Conservation (phyloP, 2,797 vertebrate genomes). For the Amazona finschi region DNA sequence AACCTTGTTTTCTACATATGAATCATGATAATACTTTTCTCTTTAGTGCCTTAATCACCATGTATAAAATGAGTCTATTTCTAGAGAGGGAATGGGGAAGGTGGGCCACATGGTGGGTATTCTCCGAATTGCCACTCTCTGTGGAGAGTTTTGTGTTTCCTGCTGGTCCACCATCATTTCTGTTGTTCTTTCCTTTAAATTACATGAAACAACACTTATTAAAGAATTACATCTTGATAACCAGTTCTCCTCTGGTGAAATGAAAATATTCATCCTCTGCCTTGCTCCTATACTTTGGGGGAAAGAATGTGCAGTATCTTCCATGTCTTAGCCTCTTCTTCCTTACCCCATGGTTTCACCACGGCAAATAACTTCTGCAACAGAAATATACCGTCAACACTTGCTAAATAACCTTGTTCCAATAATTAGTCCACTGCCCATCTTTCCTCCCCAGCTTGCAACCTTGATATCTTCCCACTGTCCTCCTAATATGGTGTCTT, state of each 20-base stretch:
- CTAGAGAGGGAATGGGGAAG: constrained; percentile 1
- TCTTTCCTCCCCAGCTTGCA: background rate
- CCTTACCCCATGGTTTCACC: background rate
- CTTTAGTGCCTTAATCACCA: constrained; percentile 39
- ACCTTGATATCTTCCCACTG: background rate
- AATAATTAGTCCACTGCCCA: background rate
- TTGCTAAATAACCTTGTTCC: background rate
- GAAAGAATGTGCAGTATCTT: background rate
- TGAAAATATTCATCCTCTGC: background rate
- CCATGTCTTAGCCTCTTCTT: background rate
- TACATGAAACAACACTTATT: background rate
- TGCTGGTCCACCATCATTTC: background rate
- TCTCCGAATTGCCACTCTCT: constrained; percentile 1
- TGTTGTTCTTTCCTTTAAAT: constrained; percentile 9
- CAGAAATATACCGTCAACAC: background rate
- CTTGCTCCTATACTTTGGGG: background rate
- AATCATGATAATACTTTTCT: constrained; percentile 59
- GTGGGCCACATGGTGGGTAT: background rate
- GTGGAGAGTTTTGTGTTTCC: background rate
- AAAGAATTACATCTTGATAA: constrained; percentile 21
- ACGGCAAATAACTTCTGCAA: background rate
- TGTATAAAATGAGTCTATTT: constrained; percentile 13
- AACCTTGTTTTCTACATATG: constrained; percentile 71
- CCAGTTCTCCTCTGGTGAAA: background rate
- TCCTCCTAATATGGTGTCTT: background rate